Base-by-base conservation (phyloP, 1,140 invertebrate species). In the Drosophila miranda region DNA sequence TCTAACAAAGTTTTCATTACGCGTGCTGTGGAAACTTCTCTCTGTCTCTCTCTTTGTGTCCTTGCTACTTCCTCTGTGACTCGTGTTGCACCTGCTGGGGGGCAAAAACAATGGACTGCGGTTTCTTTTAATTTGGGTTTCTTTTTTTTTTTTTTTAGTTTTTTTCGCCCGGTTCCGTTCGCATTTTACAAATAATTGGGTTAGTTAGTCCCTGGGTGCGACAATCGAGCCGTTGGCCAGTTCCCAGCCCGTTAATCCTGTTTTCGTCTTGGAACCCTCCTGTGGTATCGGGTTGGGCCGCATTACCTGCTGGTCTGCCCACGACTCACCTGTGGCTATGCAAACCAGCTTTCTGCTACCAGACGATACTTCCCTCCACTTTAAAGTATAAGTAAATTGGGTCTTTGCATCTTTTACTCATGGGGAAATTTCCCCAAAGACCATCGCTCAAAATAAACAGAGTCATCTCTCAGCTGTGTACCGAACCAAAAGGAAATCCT, bases 1-100 rank as follows among this genome's bases (percentile, higher is more conserved):
- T 55, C 75, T 86, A 77, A 77, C 77, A 77, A 84, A 84, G 81
- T 86, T 84, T 86, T 84, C 73, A 74, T 74, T 84, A 80, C 72
- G 80, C 80, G 75, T 84, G 69, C 79, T 59, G 45, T 66, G 77
- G 45, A 53, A 64, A 61, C 56, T 62, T 59, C 78, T 67, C 46
- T 34, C 53, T 42, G 53, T 43, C 21, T 30, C 41, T 46, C 43
- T 53, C 43, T 43, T 61, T 72, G 34, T 34, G 11, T 45, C 19
- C 41, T 23, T 19, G 62, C 28, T 42, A 43, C 41, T 16, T 64
- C 51, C 59, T 42, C 57, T 54, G 50, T 51, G 34, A 26, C 66
- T 75, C 68, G 21, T 19, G 51, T 70, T 63, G 62, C 68, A 86
- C 81, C 81, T 84, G 81, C 60, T 55, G 62, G 7, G 66, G 55